phyloP scores from a whole-genome alignment of 2,113 vertebrate genomes.

The Mastomys natalensis region DNA sequence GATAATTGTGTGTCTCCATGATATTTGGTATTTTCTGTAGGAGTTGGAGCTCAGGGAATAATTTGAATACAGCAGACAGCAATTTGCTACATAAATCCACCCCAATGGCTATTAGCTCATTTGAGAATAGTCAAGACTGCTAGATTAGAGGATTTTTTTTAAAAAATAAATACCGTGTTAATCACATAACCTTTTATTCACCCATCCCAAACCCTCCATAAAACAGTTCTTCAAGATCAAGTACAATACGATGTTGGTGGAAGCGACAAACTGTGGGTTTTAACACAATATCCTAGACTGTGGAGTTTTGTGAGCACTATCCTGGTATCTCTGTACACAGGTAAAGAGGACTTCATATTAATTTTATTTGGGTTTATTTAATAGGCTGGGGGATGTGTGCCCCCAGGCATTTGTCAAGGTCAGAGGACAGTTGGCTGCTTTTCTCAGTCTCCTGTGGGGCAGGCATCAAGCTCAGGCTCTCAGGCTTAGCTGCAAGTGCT shows the following conservation, averaged over 20 bases:
- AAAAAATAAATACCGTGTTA: conserved; percentile 73
- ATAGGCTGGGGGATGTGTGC: background rate
- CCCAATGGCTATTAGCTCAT: conserved; percentile 71
- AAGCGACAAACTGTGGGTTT: background rate
- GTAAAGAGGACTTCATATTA: background rate
- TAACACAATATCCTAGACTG: background rate
- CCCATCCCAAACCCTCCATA: conserved; percentile 8
- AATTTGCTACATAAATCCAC: conserved; percentile 79
- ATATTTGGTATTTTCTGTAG: conserved; percentile 78
- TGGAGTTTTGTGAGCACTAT: background rate
- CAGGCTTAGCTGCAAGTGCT: background rate
- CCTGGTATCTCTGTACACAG: background rate
- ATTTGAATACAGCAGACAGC: conserved; percentile 66
- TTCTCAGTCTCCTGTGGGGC: too few relatives aligned
- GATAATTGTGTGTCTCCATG: conserved; percentile 79
- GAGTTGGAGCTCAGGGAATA: conserved; percentile 75
- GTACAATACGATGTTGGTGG: background rate
- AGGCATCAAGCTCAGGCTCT: background rate
- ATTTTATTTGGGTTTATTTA: background rate
- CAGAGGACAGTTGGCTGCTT: background rate
- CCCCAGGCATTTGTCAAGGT: background rate
- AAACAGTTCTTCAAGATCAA: conserved; percentile 23
- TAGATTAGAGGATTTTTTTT: conserved; percentile 25
- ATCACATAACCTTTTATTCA: conserved; percentile 70
- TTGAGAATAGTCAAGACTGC: conserved; percentile 71